phyloP scores from a whole-genome alignment of 2,888 invertebrate genomes.

The Tribolium freemani region DNA sequence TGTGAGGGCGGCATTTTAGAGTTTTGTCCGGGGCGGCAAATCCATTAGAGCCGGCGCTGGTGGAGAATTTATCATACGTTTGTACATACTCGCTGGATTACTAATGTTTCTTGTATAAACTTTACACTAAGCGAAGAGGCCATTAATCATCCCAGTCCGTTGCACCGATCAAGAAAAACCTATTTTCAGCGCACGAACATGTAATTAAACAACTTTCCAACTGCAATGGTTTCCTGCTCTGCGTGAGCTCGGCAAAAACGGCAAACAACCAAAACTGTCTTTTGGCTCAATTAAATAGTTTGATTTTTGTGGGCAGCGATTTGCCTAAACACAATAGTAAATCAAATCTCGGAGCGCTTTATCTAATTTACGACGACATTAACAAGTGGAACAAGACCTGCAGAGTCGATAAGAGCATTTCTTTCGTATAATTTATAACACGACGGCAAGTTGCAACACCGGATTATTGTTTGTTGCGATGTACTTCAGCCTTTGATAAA shows the following conservation, averaged over 20 bases:
- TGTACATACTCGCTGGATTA: conserved; percentile 26
- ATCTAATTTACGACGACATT: conserved; percentile 36
- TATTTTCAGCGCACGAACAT: conserved; percentile 19
- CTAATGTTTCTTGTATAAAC: conserved; percentile 33
- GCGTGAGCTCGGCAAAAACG: background rate
- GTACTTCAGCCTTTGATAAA: conserved; percentile 21
- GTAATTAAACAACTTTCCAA: conserved; percentile 24
- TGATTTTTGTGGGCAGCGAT: background rate
- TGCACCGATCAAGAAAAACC: conserved; percentile 18
- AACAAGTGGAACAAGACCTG: conserved; percentile 30
- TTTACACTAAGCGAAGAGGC: conserved; percentile 17
- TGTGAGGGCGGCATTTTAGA: no score
- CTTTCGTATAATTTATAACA: conserved; percentile 25
- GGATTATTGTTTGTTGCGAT: conserved; percentile 25
- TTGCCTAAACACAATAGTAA: conserved; percentile 13
- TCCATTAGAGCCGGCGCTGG: no score
- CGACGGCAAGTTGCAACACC: conserved; percentile 11
- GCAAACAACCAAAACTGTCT: background rate
- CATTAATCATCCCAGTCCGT: conserved; percentile 32
- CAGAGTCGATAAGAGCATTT: conserved; percentile 12
- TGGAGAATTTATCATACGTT: conserved; percentile 31
- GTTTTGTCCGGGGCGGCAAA: no score
- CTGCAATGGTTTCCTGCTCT: background rate
- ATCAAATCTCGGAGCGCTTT: conserved; percentile 16
- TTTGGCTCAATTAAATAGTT: no score